Base-by-base conservation (phyloP, 2,797 vertebrate species). In the Premnoplex brunnescens region DNA sequence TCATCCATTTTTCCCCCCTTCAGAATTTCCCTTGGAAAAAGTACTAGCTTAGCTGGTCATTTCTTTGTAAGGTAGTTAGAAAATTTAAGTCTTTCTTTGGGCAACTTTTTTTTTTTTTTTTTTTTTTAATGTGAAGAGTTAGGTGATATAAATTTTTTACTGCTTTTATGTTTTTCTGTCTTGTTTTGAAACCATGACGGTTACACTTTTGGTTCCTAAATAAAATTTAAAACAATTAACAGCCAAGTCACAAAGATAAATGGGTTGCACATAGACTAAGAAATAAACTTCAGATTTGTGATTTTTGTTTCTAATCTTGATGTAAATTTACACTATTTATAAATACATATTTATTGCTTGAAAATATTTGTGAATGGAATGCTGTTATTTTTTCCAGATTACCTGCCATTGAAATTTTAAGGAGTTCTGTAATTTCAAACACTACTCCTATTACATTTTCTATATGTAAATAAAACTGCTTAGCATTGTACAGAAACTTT, bases 341-440 rank as follows among this genome's bases (percentile, higher is more conserved):
- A 99, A 99, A 99, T 99, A 98, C 99, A 99, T 99, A 99, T 99
- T 99, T 99, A 99, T 99, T 99, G 99, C 99, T 99, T 99, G 99
- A 98, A 99, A 98, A 99, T 99, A 99, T 99, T 99, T 99, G 99
- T 99, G 98, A 98, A 99, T 99, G 98, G 99, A 99, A 99, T 99
- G 99, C 99, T 99, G 99, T 99, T 98, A 98, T 99, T 99, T 99
- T 98, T 99, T 99, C 99, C 98, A 99, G 99, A 99, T 98, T 99
- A 99, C 99, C 99, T 99, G 99, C 99, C 99, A 99, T 99, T 99
- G 98, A 99, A 99, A 99, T 99, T 99, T 99, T 99, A 99, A 99
- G 99, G 99, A 99, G 99, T 99, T 98, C 97, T 99, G 99, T 99
- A 97, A 98, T 99, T 99, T 99, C 98, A 98, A 98, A 98, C 98